A percentile compares a stretch with the other conserved stretches of the same genome.
These are phyloP conservation scores for Tinamus guttatus DNA, from an alignment of 2,113 vertebrate genomes.

Conservation along the genomic window DNA sequence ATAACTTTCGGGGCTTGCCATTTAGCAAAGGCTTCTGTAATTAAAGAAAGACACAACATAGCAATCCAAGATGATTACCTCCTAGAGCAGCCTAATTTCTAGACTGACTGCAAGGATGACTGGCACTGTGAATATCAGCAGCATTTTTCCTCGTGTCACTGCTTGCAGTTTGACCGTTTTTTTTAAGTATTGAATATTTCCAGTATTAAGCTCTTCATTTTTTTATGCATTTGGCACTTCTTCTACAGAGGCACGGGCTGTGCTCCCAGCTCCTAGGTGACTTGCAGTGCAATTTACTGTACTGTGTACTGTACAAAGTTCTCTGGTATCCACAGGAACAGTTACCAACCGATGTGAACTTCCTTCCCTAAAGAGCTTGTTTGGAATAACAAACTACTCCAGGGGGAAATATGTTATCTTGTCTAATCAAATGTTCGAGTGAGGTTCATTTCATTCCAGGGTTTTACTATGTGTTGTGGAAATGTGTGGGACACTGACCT, in stretches of 20 bases:
- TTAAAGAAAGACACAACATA: background rate
- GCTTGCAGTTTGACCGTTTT: background rate
- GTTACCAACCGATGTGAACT: conserved; percentile 73
- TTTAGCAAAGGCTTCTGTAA: background rate
- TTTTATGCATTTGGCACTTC: background rate
- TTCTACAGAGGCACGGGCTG: background rate
- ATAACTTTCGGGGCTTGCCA: background rate
- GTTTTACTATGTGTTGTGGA: conserved; percentile 59
- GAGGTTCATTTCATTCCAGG: conserved; percentile 54
- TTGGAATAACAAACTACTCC: conserved; percentile 76
- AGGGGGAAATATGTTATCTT: conserved; percentile 72
- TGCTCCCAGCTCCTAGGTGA: conserved; percentile 33
- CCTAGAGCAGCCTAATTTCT: background rate
- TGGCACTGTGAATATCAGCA: background rate
- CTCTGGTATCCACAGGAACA: conserved; percentile 73
- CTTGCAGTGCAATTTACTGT: conserved; percentile 8
- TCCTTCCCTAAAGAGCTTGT: conserved; percentile 76
- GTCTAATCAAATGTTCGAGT: conserved; percentile 73
- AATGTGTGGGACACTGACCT: conserved; percentile 60
- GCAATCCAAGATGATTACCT: background rate
- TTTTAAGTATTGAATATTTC: too few species aligned
- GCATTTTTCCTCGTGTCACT: background rate
- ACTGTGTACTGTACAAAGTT: conserved; percentile 61
- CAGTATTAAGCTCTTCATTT: background rate
- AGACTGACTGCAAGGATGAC: background rate